Evolutionary conservation across 2,113 vertebrate species (phyloP).

Genomic region (Sisor rabdophorus): DNA sequence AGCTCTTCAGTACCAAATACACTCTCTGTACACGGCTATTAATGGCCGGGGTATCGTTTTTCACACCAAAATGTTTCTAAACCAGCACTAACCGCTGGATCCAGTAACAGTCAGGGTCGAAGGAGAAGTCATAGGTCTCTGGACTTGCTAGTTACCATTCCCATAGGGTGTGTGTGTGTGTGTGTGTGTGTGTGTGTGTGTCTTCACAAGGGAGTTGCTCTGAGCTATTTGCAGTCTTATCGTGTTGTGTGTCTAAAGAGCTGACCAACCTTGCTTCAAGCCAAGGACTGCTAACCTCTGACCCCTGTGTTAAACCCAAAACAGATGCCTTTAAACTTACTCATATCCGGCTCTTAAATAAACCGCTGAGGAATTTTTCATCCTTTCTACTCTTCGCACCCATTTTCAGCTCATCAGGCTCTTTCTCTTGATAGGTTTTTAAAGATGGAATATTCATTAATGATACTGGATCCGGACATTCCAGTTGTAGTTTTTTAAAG

Average conservation of each 20-base stretch:
- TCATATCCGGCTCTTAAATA: conserved; percentile 83
- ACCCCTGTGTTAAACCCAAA: conserved; percentile 80
- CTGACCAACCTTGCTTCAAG: conserved; percentile 75
- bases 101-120: conserved; percentile 65
- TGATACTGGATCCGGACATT: conserved; percentile 58
- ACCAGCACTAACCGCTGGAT: conserved; percentile 41
- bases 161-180: conserved; percentile 22
- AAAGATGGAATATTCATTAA: conserved; percentile 55
- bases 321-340: conserved; percentile 84
- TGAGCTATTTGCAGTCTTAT: conserved; percentile 70
- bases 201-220: conserved; percentile 65
- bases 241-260: conserved; percentile 73
- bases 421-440: conserved; percentile 17
- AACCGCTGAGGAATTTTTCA: conserved; percentile 71
- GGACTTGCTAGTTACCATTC: conserved; percentile 30
- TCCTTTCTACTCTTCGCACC: conserved; percentile 37
- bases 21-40: neutral
- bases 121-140: conserved; percentile 57
- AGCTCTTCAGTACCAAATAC: neutral
- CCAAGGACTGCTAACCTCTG: conserved; percentile 80
- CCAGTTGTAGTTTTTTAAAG: conserved; percentile 61
- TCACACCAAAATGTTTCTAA: conserved; percentile 10
- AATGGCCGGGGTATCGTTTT: conserved; percentile 11
- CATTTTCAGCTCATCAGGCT: conserved; percentile 45
- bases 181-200: conserved; percentile 37